Evolutionary conservation across 2,797 vertebrate genomes (phyloP).

Genomic region (Gambelia wislizenii): DNA sequence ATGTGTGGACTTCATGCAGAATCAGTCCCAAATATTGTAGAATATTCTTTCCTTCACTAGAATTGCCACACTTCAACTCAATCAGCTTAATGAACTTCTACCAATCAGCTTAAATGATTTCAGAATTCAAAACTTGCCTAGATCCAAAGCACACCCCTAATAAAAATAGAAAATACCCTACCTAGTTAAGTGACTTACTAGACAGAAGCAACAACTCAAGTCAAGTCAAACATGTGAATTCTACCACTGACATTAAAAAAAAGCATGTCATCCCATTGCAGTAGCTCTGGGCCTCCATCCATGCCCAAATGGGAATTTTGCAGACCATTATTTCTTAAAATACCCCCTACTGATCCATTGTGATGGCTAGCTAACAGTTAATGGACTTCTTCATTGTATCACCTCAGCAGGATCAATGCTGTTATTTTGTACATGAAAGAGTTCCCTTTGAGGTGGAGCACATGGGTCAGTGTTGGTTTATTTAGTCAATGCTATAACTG

Average conservation of each 20-base stretch:
- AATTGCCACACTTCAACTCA: too few species aligned
- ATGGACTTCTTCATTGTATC: background rate
- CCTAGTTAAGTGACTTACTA: constrained; percentile 9
- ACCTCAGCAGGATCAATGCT: background rate
- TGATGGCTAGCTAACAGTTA: background rate
- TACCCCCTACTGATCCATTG: background rate
- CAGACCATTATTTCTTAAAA: constrained; percentile 17
- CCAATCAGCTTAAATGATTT: background rate
- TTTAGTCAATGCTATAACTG: constrained; percentile 40
- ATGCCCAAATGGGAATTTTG: background rate
- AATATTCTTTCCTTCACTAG: too few species aligned
- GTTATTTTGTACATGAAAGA: background rate
- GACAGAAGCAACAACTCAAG: background rate
- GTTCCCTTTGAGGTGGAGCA: constrained; percentile 24
- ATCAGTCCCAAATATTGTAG: too few species aligned
- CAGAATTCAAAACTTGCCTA: background rate
- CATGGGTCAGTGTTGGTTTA: constrained; percentile 31
- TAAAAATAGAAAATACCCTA: background rate
- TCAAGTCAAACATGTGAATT: background rate
- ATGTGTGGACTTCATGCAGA: too few species aligned
- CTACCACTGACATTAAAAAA: too few species aligned
- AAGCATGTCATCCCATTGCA: background rate
- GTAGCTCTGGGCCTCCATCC: background rate
- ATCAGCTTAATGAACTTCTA: too few species aligned
- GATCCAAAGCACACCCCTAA: background rate